These are phyloP conservation scores for Ericerus pela DNA, from an alignment of 1,140 invertebrate species.

Conservation along the genomic window DNA sequence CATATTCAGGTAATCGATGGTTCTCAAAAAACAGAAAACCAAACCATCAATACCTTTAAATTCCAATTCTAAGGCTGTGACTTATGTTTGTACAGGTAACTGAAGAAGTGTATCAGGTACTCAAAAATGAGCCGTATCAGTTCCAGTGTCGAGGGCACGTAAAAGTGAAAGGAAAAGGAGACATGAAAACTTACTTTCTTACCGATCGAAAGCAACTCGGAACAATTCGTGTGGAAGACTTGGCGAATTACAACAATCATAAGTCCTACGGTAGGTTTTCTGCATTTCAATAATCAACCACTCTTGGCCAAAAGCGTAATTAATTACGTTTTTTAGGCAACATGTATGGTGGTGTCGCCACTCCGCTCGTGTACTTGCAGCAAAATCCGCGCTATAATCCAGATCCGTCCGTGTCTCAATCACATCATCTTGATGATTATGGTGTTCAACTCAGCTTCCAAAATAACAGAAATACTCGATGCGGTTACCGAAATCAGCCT, in stretches of 20 bases:
- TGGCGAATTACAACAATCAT: constrained; percentile 25
- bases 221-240: constrained; percentile 39
- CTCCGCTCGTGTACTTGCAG: constrained; percentile 47
- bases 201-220: constrained; percentile 47
- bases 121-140: constrained; percentile 55
- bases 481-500: constrained; percentile 28
- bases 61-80: constrained; percentile 5
- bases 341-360: constrained; percentile 50
- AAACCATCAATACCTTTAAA: too few relatives aligned
- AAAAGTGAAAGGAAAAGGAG: constrained; percentile 84
- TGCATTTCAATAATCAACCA: neutral
- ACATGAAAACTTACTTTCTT: constrained; percentile 85
- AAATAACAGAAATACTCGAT: constrained; percentile 19
- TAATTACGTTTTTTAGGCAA: constrained; percentile 25
- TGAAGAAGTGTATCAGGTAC: constrained; percentile 60
- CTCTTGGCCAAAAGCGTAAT: neutral
- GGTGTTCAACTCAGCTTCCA: constrained; percentile 14
- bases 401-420: constrained; percentile 24
- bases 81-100: constrained; percentile 40
- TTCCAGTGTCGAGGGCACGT: constrained; percentile 71
- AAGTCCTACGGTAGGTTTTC: neutral
- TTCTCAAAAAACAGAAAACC: too few relatives aligned
- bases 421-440: constrained; percentile 15
- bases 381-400: constrained; percentile 31
- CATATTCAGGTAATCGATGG: constrained; percentile 47